Evolutionary conservation across 2,797 vertebrate species (phyloP).

Genomic region (Spheniscus humboldti): DNA sequence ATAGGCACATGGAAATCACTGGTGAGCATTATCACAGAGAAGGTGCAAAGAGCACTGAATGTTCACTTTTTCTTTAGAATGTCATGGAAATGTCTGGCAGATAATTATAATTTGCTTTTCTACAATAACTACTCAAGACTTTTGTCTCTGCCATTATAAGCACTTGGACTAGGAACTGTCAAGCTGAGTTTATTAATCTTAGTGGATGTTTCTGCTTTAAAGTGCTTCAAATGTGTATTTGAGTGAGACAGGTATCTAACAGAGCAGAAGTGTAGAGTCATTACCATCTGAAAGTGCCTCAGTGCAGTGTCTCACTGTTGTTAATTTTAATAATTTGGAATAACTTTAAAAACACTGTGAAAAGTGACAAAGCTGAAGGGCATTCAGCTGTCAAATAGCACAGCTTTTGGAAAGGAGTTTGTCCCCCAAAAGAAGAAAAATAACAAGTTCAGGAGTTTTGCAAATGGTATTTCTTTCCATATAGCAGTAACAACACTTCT

Average conservation of each 20-base stretch:
- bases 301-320: neutral
- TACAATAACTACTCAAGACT: neutral
- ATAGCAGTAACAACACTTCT: neutral
- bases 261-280: neutral
- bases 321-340: constrained; percentile 12
- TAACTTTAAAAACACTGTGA: neutral
- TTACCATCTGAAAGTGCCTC: neutral
- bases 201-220: neutral
- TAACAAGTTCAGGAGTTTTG: neutral
- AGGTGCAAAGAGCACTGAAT: neutral
- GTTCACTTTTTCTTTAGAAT: neutral
- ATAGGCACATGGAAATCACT: neutral
- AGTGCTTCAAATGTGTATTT: neutral
- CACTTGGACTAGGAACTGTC: neutral
- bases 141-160: neutral
- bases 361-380: neutral
- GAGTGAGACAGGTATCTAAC: neutral
- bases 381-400: neutral
- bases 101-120: constrained; percentile 2
- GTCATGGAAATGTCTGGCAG: neutral
- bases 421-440: neutral
- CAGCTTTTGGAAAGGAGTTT: neutral
- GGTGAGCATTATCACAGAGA: neutral
- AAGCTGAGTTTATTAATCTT: neutral
- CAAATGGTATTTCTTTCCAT: neutral